Conservation (phyloP, 2,113 vertebrate genomes). For the Megaleporinus macrocephalus region DNA sequence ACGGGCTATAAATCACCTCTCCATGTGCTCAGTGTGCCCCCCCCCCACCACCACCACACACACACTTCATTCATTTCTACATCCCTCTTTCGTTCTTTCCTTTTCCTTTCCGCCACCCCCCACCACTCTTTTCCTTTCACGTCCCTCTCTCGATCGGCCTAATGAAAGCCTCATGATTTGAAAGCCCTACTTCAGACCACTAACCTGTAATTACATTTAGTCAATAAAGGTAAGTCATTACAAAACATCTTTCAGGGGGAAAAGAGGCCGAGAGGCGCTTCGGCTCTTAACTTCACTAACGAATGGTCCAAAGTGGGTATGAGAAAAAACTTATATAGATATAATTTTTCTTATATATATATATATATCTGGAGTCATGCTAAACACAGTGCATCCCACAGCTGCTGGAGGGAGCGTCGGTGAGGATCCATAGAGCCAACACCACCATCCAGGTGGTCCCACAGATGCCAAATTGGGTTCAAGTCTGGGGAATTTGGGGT, state of each 20-base stretch:
- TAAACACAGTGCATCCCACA: too few species aligned
- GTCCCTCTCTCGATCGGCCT: conserved; percentile 11
- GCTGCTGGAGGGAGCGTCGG: too few species aligned
- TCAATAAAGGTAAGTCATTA: conserved; percentile 48
- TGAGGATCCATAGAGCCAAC: too few species aligned
- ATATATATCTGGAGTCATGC: too few species aligned
- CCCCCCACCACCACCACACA: conserved; percentile 61
- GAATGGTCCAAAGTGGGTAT: conserved; percentile 31
- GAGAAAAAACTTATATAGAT: too few species aligned
- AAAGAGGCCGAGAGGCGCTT: conserved; percentile 23
- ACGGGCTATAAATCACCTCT: conserved; percentile 75
- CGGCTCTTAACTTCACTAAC: conserved; percentile 21
- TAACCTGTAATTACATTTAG: conserved; percentile 36
- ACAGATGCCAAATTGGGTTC: too few species aligned
- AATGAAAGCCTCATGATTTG: conserved; percentile 30
- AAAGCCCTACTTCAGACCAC: conserved; percentile 44
- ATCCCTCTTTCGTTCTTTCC: background rate
- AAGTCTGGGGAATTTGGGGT: too few species aligned
- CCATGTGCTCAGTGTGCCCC: conserved; percentile 64
- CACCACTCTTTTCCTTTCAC: background rate
- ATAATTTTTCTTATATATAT: too few species aligned
- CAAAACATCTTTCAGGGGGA: conserved; percentile 19
- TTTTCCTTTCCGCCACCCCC: background rate
- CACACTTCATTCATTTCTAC: background rate
- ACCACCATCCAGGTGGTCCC: too few species aligned